These are phyloP conservation scores for Parazoanthus darwini DNA, from an alignment of 92 coral and sea anemone genomes.

Conservation along the genomic window DNA sequence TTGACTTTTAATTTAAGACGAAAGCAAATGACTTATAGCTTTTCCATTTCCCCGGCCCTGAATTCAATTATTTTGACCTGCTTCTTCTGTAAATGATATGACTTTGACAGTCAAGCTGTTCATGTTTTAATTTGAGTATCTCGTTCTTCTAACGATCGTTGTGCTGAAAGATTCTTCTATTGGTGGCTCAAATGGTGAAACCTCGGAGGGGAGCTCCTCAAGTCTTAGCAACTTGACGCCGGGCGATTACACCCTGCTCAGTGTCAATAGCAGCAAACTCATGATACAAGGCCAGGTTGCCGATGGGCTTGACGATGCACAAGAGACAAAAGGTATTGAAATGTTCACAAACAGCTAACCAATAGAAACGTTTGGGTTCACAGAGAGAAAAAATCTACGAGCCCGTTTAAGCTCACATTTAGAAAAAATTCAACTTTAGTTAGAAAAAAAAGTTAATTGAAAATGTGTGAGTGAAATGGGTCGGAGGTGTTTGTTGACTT, in stretches of 20 bases:
- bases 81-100: not conserved
- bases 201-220: not conserved
- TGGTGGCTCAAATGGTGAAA: not conserved
- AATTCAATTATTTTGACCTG: not conserved
- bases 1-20: not conserved
- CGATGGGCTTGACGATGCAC: no score
- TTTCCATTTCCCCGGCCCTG: not conserved
- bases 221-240: not conserved
- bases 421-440: no score
- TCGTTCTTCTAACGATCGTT: not conserved
- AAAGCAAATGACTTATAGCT: not conserved
- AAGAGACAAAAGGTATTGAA: no score
- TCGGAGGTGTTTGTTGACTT: no score
- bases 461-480: no score
- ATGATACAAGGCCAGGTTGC: conserved; percentile 1
- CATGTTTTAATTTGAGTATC: not conserved
- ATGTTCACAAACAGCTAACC: no score
- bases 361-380: no score
- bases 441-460: no score
- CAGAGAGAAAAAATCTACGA: no score
- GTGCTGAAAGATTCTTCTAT: not conserved
- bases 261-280: not conserved
- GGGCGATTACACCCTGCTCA: not conserved
- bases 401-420: no score
- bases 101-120: not conserved